Percentiles rank a stretch among this genome's conserved stretches.
phyloP scores from a whole-genome alignment of 2,888 invertebrate species.

The Diarsia brunnea region DNA sequence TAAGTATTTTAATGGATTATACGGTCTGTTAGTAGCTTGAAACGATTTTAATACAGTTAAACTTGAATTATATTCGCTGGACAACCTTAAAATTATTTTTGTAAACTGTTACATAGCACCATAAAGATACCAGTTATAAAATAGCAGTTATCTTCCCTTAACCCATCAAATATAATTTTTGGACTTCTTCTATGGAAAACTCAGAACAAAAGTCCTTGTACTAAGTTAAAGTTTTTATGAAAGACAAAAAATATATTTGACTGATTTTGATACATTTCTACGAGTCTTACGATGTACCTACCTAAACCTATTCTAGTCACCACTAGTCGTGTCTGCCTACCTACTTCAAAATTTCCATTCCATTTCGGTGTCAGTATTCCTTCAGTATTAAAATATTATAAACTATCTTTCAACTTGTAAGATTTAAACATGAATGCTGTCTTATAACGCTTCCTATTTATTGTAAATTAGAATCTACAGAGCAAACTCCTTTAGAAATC shows the following conservation, averaged over 20 bases:
- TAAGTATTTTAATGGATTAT: constrained; percentile 37
- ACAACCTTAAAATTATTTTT: not conserved
- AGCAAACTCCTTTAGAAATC: constrained; percentile 53
- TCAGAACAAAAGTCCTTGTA: constrained; percentile 13
- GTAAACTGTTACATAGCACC: not conserved
- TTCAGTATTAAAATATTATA: constrained; percentile 56
- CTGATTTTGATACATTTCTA: constrained; percentile 65
- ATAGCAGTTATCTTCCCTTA: not conserved
- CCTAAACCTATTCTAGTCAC: constrained; percentile 46
- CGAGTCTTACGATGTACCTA: constrained; percentile 33
- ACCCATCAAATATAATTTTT: constrained; percentile 2
- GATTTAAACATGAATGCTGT: constrained; percentile 57
- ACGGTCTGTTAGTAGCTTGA: constrained; percentile 34
- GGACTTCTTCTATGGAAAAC: not conserved
- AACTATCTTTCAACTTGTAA: constrained; percentile 60
- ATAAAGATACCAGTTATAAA: not conserved
- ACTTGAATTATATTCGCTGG: constrained; percentile 15
- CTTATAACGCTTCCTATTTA: constrained; percentile 69
- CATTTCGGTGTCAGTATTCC: constrained; percentile 64
- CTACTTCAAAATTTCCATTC: constrained; percentile 34
- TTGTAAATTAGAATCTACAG: constrained; percentile 69
- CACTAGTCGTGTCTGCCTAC: constrained; percentile 48
- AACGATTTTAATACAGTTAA: constrained; percentile 15
- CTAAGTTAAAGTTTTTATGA: constrained; percentile 21
- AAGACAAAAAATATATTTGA: constrained; percentile 50